Evolutionary conservation across 2,797 vertebrate genomes (phyloP).

Genomic region (Enteromius anoplus): DNA sequence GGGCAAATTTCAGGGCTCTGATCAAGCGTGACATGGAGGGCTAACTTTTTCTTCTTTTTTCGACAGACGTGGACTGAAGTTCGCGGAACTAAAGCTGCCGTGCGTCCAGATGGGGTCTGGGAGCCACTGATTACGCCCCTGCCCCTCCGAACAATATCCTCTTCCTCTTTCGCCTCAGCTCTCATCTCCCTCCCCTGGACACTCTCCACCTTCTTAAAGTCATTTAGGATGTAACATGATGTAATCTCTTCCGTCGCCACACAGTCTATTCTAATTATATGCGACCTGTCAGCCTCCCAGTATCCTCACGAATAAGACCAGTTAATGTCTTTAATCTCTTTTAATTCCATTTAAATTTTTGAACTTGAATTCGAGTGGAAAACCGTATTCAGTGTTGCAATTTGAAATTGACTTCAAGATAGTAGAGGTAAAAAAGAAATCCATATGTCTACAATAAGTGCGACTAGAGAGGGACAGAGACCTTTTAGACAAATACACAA

Average conservation of each 20-base stretch:
- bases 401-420: neutral
- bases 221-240: conserved; percentile 71
- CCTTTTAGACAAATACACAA: neutral
- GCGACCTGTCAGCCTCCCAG: neutral
- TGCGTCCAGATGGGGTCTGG: conserved; percentile 74
- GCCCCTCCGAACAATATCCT: conserved; percentile 6
- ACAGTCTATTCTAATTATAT: conserved; percentile 38
- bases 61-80: conserved; percentile 63
- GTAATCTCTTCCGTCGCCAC: conserved; percentile 69
- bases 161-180: neutral
- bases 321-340: neutral
- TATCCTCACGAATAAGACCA: neutral
- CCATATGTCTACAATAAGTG: neutral
- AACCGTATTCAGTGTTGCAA: neutral
- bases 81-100: conserved; percentile 72
- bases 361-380: neutral
- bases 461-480: neutral
- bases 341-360: neutral
- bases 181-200: conserved; percentile 57
- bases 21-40: conserved; percentile 73
- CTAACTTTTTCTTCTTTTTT: conserved; percentile 66
- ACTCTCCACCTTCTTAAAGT: conserved; percentile 64
- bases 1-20: conserved; percentile 75
- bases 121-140: conserved; percentile 67
- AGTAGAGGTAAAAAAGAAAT: neutral